A percentile compares a stretch with the other conserved stretches of the same genome.
Evolutionary conservation across 64 coral and sea anemone species (phyloP).

Genomic region (Trachythela sp.): DNA sequence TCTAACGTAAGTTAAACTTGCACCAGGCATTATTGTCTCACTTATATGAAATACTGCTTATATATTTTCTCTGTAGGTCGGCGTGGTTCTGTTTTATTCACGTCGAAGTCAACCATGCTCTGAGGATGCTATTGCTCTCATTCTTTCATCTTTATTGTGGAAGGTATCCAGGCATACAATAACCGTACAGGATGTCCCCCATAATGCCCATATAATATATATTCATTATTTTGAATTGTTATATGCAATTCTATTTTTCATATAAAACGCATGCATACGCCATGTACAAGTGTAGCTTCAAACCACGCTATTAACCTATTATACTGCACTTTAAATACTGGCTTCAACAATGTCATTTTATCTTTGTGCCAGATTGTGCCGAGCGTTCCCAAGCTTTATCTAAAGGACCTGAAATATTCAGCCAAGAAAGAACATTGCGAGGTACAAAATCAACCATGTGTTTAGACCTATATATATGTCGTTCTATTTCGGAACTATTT

Average conservation of each 20-base stretch:
- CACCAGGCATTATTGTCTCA: too few species aligned
- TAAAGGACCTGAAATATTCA: constrained; percentile 94
- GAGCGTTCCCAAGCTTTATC: constrained; percentile 73
- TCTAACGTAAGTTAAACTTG: too few species aligned
- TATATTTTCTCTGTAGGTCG: constrained; percentile 74
- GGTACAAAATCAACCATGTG: constrained; percentile 54
- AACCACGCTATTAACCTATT: background rate
- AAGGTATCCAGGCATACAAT: too few species aligned
- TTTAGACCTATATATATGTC: too few species aligned
- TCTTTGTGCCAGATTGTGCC: constrained; percentile 66
- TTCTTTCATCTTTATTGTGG: constrained; percentile 76
- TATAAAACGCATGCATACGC: too few species aligned
- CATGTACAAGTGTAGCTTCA: too few species aligned
- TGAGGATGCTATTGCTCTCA: constrained; percentile 76
- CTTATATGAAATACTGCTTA: too few species aligned
- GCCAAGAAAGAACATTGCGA: constrained; percentile 91
- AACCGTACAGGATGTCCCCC: too few species aligned
- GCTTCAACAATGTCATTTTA: background rate
- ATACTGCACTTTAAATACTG: background rate
- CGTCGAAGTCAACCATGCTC: constrained; percentile 73
- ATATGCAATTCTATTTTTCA: too few species aligned
- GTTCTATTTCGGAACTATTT: too few species aligned
- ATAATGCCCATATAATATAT: too few species aligned
- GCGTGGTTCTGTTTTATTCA: constrained; percentile 92
- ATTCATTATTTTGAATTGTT: too few species aligned